Conservation (phyloP, 2,113 vertebrate species). For the Scatophagus argus region DNA sequence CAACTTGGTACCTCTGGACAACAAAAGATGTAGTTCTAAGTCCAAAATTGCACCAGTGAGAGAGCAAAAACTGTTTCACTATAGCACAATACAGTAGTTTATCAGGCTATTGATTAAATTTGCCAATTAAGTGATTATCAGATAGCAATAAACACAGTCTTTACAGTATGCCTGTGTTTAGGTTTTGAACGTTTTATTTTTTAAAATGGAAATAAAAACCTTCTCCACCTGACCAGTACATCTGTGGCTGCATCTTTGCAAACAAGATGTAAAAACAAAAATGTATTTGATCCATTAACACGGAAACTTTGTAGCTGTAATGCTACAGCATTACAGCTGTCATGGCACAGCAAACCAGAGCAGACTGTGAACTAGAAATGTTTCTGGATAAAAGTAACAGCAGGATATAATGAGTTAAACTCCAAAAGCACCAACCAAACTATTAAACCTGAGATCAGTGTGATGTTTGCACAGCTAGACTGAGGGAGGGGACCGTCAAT, state of each 20-base stretch:
- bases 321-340: background rate
- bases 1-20: background rate
- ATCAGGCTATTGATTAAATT: background rate
- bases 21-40: background rate
- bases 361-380: background rate
- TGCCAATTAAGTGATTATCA: background rate
- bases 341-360: background rate
- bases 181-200: background rate
- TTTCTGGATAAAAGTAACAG: background rate
- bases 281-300: conserved; percentile 2
- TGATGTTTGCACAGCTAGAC: background rate
- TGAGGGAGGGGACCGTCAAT: background rate
- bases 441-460: background rate
- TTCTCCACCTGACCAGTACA: background rate
- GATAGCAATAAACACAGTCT: background rate
- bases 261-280: background rate
- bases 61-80: background rate
- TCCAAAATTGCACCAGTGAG: background rate
- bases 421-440: too few species aligned
- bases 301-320: too few species aligned
- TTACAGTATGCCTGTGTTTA: background rate
- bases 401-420: background rate
- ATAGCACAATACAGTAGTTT: background rate
- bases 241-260: background rate
- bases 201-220: background rate